phyloP scores from a whole-genome alignment of 2,113 vertebrate species.

The Tamias sibiricus region DNA sequence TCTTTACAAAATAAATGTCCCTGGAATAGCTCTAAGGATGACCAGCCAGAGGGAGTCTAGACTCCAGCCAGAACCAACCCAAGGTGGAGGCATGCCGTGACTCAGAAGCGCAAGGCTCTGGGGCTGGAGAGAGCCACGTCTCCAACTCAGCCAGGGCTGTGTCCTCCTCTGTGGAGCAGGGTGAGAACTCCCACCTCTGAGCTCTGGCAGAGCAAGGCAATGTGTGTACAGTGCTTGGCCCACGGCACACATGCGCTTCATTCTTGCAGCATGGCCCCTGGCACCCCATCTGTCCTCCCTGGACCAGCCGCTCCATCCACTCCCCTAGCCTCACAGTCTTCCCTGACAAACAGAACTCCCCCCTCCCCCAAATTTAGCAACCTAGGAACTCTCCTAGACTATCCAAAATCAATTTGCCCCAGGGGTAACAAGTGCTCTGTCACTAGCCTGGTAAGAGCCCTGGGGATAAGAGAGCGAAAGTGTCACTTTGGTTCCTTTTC shows the following conservation, averaged over 20 bases:
- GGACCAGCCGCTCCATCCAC: background rate
- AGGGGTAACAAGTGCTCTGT: background rate
- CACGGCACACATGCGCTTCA: background rate
- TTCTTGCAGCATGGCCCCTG: background rate
- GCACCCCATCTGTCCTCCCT: background rate
- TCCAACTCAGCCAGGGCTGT: background rate
- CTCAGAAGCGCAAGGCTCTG: background rate
- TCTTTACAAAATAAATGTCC: constrained; percentile 19
- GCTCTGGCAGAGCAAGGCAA: background rate
- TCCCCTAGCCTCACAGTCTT: background rate
- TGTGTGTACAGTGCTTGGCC: rapidly evolving
- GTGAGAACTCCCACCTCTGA: background rate
- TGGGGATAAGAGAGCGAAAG: background rate
- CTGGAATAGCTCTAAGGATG: background rate
- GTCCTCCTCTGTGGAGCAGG: background rate
- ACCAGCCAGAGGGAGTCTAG: background rate
- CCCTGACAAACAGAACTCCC: constrained; percentile 8
- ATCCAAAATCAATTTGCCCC: background rate
- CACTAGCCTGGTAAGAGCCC: rapidly evolving
- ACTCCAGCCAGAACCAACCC: background rate
- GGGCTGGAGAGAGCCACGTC: background rate
- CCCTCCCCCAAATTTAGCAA: background rate
- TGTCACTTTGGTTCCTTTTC: background rate
- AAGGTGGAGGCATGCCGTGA: background rate
- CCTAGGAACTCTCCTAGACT: background rate